Conservation (phyloP, 2,888 invertebrate genomes). For the Aporophyla lueneburgensis region DNA sequence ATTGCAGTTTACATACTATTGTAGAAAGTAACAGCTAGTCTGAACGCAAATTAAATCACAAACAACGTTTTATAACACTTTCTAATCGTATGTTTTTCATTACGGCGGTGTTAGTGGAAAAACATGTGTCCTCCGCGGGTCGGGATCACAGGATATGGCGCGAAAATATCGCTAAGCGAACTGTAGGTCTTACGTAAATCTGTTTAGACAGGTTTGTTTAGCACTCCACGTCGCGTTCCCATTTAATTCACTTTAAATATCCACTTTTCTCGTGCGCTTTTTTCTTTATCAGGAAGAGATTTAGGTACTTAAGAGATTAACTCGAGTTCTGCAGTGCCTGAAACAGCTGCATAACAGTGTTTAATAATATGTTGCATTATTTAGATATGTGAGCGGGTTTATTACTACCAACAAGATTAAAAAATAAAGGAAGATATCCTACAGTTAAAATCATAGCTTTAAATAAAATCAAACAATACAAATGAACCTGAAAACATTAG, state of each 20-base stretch:
- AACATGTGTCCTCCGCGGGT: neutral
- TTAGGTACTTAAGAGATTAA: slow-evolving; percentile 15
- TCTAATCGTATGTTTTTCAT: too few species aligned
- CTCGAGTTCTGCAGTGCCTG: neutral
- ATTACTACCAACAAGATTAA: too few species aligned
- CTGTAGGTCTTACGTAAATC: slow-evolving; percentile 54
- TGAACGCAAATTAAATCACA: too few species aligned
- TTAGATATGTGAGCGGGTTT: too few species aligned
- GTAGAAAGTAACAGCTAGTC: too few species aligned
- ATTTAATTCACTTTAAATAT: slow-evolving; percentile 21
- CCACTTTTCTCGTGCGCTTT: slow-evolving; percentile 2
- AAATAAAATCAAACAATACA: slow-evolving; percentile 9
- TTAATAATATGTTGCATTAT: too few species aligned
- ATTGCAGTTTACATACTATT: too few species aligned
- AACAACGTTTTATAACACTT: too few species aligned
- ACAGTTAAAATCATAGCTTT: neutral
- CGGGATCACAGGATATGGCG: slow-evolving; percentile 45
- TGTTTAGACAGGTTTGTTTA: slow-evolving; percentile 47
- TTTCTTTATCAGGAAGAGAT: neutral
- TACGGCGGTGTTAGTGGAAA: too few species aligned
- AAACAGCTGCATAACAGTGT: neutral
- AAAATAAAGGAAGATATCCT: neutral
- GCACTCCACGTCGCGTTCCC: slow-evolving; percentile 22
- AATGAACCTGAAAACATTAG: neutral
- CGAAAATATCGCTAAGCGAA: slow-evolving; percentile 53